These are phyloP conservation scores for Heteromurus nitidus DNA, from an alignment of 2,888 invertebrate species.

Conservation along the genomic window DNA sequence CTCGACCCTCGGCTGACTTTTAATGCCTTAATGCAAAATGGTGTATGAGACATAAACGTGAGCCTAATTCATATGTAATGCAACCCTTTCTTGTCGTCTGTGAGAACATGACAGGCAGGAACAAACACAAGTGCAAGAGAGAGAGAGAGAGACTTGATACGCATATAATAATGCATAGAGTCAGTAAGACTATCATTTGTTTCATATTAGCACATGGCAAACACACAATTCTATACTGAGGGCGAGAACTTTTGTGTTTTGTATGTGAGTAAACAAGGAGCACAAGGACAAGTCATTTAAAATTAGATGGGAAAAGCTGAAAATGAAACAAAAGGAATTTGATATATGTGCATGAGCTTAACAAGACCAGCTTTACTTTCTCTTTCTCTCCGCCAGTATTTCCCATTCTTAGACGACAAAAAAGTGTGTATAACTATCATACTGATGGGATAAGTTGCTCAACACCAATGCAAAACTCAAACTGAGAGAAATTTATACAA, in stretches of 20 bases:
- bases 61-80: slow-evolving; percentile 24
- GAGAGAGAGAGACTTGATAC: too few species aligned
- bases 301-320: slow-evolving; percentile 43
- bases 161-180: not conserved
- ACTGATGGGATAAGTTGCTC: slow-evolving; percentile 45
- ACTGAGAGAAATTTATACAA: slow-evolving; percentile 24
- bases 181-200: slow-evolving; percentile 1
- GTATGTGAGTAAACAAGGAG: slow-evolving; percentile 29
- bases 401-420: slow-evolving; percentile 35
- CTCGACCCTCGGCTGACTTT: too few species aligned
- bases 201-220: not conserved
- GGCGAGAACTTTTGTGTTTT: not conserved
- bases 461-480: too few species aligned
- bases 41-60: not conserved
- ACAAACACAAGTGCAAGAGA: too few species aligned
- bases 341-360: slow-evolving; percentile 11
- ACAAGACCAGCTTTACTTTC: not conserved
- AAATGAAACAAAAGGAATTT: slow-evolving; percentile 56
- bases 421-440: slow-evolving; percentile 7
- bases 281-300: slow-evolving; percentile 38
- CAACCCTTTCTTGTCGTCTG: not conserved
- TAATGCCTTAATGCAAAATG: not conserved
- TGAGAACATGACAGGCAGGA: slow-evolving; percentile 5
- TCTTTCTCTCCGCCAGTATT: not conserved
- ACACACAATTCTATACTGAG: not conserved